Evolutionary conservation across 2,797 vertebrate species (phyloP).

Genomic region (Rhinogobio ventralis): DNA sequence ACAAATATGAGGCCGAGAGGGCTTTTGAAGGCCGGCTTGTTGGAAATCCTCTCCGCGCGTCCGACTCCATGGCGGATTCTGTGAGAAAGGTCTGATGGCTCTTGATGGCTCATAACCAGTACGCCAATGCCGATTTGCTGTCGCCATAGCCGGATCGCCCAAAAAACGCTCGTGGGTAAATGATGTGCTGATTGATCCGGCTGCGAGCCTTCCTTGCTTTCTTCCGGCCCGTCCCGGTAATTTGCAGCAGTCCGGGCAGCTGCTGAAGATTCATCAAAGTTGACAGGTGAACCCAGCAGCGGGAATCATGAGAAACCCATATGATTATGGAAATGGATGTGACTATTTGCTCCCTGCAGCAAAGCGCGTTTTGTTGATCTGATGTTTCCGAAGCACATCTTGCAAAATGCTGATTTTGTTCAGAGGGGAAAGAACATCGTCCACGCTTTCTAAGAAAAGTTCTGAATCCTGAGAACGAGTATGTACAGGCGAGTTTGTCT

Average conservation of each 20-base stretch:
- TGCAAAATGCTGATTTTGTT: constrained; percentile 58
- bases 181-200: constrained; percentile 88
- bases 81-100: constrained; percentile 89
- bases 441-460: background rate
- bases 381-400: constrained; percentile 58
- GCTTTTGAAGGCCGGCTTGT: constrained; percentile 86
- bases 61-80: constrained; percentile 70
- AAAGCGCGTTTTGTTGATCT: constrained; percentile 60
- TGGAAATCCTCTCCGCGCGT: constrained; percentile 85
- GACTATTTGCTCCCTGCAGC: constrained; percentile 65
- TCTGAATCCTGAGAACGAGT: background rate
- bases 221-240: constrained; percentile 67
- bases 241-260: constrained; percentile 84
- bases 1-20: constrained; percentile 86
- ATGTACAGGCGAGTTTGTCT: background rate
- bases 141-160: constrained; percentile 83
- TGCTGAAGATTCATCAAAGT: constrained; percentile 89
- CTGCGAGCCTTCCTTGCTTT: constrained; percentile 60
- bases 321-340: constrained; percentile 82
- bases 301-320: constrained; percentile 81
- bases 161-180: constrained; percentile 91
- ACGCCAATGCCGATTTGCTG: constrained; percentile 97
- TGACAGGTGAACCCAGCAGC: constrained; percentile 90
- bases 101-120: constrained; percentile 95
- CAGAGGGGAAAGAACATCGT: constrained; percentile 53